Evolutionary conservation across 1,140 invertebrate species (phyloP), one percentile per base, ranked within the genome.

Genomic region (Drosophila sturtevanti): DNA sequence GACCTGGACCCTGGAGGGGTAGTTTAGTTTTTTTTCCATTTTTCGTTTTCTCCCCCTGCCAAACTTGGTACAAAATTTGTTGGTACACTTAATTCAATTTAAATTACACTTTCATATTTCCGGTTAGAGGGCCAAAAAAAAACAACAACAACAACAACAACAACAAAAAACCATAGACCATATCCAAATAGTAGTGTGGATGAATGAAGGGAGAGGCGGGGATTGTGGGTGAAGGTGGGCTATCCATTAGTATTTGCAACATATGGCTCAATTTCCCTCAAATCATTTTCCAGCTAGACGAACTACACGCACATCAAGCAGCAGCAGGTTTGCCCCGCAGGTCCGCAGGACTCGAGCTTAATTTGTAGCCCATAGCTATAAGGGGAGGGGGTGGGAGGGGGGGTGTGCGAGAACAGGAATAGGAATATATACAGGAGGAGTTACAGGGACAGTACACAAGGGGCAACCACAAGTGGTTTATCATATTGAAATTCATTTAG

Each of bases 81-180:
- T 38, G 61, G 68, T 72, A 69, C 84, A 89, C 84, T 84, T 90
- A 90, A 90, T 90, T 90, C 87, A 90, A 90, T 90, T 90, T 90
- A 90, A 90, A 90, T 90, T 90, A 90, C 87, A 90, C 87, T 90
- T 90, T 78, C 74, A 90, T 81, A 86, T 84, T 84, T 90, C 87
- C 87, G 75, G 86, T 55, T 58, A 64, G 68, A 58, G 55, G 14
- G 21, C 21, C 35, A 44, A 24, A 16, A 44, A 24, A 60, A 51
- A 35, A n/a, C n/a, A n/a, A n/a, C n/a, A n/a, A n/a, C n/a, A n/a
- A n/a, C 27, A 56, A 56, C n/a, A 51, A 34, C 10, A 38, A 37
- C 1, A 37, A 37, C 12, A 41, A 21, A 21, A 21, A 44, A 31
- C 27, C 27, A 31, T 31, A 31, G 27, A 31, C 27, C 27, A 31